Evolutionary conservation across 2,888 invertebrate species (phyloP).

Genomic region (Cistogaster globosa): DNA sequence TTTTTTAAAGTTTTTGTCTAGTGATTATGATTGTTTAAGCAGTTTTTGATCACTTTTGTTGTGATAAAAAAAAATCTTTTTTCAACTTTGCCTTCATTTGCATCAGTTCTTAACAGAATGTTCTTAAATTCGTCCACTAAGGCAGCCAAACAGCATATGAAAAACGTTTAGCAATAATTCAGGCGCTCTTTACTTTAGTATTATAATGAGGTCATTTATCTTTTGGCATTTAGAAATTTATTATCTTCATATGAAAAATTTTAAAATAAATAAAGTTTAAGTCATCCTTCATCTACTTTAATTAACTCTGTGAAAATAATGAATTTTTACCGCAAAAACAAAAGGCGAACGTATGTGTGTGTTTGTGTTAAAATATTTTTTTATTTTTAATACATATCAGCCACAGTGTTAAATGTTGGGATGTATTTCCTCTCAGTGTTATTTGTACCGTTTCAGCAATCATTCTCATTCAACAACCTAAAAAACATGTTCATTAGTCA

Average conservation of each 20-base stretch:
- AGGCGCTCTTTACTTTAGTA: not conserved
- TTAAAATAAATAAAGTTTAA: not conserved
- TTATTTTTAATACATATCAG: not conserved
- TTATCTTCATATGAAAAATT: constrained; percentile 35
- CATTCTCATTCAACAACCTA: not conserved
- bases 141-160: not conserved
- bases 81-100: constrained; percentile 5
- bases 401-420: not conserved
- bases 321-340: not conserved
- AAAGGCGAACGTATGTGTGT: not conserved
- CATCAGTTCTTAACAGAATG: constrained; percentile 28
- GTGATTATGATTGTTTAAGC: not conserved
- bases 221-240: constrained; percentile 54
- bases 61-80: constrained; percentile 19
- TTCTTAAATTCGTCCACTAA: not conserved
- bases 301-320: constrained; percentile 29
- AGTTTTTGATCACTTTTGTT: constrained; percentile 6
- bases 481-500: not conserved
- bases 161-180: not conserved
- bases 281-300: constrained; percentile 18
- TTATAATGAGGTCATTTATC: constrained; percentile 31
- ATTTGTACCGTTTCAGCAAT: not conserved
- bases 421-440: not conserved
- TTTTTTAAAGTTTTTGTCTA: not conserved
- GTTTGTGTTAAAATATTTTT: not conserved